Evolutionary conservation across 2,113 vertebrate species (phyloP), one percentile per base, ranked within the genome.

Genomic region (Chlamydotis undulata): DNA sequence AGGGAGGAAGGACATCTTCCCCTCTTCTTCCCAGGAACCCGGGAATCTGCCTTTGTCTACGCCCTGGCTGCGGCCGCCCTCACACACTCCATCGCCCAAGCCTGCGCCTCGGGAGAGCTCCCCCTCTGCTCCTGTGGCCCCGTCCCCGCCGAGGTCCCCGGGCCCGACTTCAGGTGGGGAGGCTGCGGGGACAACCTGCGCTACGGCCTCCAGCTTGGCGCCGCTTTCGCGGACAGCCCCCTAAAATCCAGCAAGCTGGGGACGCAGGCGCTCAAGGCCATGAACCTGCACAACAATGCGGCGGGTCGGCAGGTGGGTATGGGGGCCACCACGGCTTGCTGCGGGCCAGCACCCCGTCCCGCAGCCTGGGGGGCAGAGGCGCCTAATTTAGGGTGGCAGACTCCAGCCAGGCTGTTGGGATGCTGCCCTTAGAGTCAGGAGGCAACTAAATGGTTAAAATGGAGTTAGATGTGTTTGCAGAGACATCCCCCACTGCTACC

Each of bases 141-240:
- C 5, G 15, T 84, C 6, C 98, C 98, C 19, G 50, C 97, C 0
- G 98, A 98, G 77, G 95, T 92, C 82, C 95, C 98, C 3, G 87
- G 87, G 9, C 97, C 97, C 0, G 97, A 88, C 39, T 98, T 98
- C 96, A 95, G 97, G 7, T 98, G 98, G 98, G 98, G 98, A 0
- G 98, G 98, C 81, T 98, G 98, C 6, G 98, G 98, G 9, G 98
- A 98, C 94, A 98, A 98, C 90, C 88, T 98, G 14, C 92, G 41
- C 78, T 98, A 98, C 19, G 98, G 98, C 19, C 98, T 98, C 64
- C 98, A 98, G 91, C 97, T 98, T 16, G 98, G 98, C 0, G 92
- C 98, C 0, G 98, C 98, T 25, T 98, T 98, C 83, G 97, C 98
- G 14, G 98, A 98, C 49, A 96, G 98, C 2, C 64, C 98, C 7